A percentile compares a stretch with the other conserved stretches of the same genome.
Conservation (phyloP, 1,140 invertebrate genomes). For the Rhyzopertha dominica region DNA sequence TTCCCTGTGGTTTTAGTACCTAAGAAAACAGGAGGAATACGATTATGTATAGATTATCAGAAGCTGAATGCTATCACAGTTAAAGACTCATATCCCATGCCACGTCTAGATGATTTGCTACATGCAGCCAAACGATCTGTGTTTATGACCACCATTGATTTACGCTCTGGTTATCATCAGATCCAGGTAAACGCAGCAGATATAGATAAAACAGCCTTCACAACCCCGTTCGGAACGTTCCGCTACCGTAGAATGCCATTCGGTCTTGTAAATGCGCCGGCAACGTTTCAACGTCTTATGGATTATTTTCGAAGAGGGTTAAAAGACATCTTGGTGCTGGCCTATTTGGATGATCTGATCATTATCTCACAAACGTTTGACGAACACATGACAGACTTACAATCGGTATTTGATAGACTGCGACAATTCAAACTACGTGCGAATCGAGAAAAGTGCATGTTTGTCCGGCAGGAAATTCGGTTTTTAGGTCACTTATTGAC, state of each 20-base stretch:
- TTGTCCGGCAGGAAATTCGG: neutral
- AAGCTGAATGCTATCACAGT: no score
- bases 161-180: no score
- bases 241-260: conserved; percentile 44
- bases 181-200: no score
- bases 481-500: conserved; percentile 2
- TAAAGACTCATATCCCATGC: no score
- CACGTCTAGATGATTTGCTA: no score
- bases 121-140: no score
- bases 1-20: no score
- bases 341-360: conserved; percentile 5
- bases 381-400: conserved; percentile 1
- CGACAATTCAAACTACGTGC: neutral
- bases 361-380: conserved; percentile 2
- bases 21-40: no score
- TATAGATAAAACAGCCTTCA: conserved; percentile 13
- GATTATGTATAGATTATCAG: no score
- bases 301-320: no score
- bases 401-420: neutral
- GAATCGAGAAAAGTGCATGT: conserved; percentile 1
- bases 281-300: conserved; percentile 38
- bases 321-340: neutral
- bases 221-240: conserved; percentile 18
- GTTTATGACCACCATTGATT: no score
- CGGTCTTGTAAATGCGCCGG: conserved; percentile 40